These are phyloP conservation scores for Harpagifer antarcticus DNA, from an alignment of 2,797 vertebrate genomes.

Conservation along the genomic window DNA sequence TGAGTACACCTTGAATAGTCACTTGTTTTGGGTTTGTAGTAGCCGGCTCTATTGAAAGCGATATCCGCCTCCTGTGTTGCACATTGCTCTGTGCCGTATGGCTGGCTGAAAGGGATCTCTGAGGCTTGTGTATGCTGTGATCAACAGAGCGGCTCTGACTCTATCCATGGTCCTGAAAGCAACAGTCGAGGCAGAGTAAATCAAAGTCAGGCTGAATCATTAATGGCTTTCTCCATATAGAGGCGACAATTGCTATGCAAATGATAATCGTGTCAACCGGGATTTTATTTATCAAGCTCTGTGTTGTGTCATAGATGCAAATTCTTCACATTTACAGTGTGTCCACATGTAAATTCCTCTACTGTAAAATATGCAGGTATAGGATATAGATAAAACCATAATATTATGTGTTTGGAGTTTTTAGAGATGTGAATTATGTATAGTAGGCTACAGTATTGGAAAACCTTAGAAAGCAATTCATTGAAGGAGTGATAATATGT, in stretches of 20 bases:
- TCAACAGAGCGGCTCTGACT: slow-evolving; percentile 50
- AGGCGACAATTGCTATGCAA: slow-evolving; percentile 19
- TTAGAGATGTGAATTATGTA: slow-evolving; percentile 17
- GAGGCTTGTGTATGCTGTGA: slow-evolving; percentile 50
- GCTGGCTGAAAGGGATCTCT: slow-evolving; percentile 42
- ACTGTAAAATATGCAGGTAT: slow-evolving; percentile 12
- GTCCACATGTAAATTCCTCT: slow-evolving; percentile 25
- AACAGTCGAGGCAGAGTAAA: slow-evolving; percentile 60
- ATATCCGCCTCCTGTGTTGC: slow-evolving; percentile 27
- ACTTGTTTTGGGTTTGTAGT: slow-evolving; percentile 29
- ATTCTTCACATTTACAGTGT: slow-evolving; percentile 2
- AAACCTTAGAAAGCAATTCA: slow-evolving; percentile 5
- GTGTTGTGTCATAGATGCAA: neutral
- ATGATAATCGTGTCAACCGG: slow-evolving; percentile 18
- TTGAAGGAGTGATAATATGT: neutral
- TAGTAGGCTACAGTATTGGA: neutral
- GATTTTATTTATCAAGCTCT: slow-evolving; percentile 11
- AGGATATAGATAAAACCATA: slow-evolving; percentile 13
- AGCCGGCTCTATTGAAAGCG: slow-evolving; percentile 16
- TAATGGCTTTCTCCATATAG: slow-evolving; percentile 32
- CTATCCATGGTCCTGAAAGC: slow-evolving; percentile 82
- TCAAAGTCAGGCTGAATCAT: slow-evolving; percentile 53
- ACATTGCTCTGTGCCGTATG: slow-evolving; percentile 45
- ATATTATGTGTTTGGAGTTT: slow-evolving; percentile 23
- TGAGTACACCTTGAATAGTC: slow-evolving; percentile 10